Conservation (phyloP, 2,113 vertebrate species). For the Centropristis striata region DNA sequence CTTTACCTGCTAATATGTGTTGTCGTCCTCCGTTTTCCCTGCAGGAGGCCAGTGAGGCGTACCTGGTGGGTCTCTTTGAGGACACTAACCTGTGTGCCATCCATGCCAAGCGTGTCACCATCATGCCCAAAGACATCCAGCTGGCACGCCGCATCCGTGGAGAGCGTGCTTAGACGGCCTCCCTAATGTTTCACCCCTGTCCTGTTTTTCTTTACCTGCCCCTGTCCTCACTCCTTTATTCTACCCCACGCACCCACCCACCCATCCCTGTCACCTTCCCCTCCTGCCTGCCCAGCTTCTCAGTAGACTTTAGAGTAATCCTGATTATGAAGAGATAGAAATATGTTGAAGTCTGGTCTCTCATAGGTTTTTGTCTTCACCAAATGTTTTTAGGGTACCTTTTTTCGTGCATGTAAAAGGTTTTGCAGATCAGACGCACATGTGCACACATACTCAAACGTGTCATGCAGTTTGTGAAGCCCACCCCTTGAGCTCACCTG, state of each 20-base stretch:
- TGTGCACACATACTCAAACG: constrained; percentile 25
- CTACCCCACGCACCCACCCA: constrained; percentile 4
- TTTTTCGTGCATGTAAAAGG: constrained; percentile 80
- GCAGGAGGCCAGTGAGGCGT: constrained; percentile 89
- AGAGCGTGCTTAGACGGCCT: constrained; percentile 84
- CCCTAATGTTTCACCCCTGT: constrained; percentile 45
- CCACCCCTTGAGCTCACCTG: constrained; percentile 19
- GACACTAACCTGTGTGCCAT: constrained; percentile 90
- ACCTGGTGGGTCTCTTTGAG: constrained; percentile 89
- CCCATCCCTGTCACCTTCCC: constrained; percentile 38
- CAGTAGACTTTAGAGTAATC: constrained; percentile 84
- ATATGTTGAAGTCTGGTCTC: constrained; percentile 80
- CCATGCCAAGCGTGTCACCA: constrained; percentile 89
- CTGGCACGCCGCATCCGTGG: constrained; percentile 89
- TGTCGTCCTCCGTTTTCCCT: constrained; percentile 21
- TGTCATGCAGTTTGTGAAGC: constrained; percentile 26
- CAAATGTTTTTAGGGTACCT: constrained; percentile 83
- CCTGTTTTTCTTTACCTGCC: constrained; percentile 55
- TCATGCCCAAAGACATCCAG: constrained; percentile 92
- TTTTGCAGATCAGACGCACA: constrained; percentile 73
- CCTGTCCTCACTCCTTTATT: constrained; percentile 13
- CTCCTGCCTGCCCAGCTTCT: constrained; percentile 65
- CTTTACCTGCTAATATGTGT: background rate
- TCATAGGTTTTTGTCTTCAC: constrained; percentile 79
- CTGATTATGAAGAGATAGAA: constrained; percentile 83